Evolutionary conservation across 2,888 invertebrate genomes (phyloP).

Genomic region (Selenia dentaria): DNA sequence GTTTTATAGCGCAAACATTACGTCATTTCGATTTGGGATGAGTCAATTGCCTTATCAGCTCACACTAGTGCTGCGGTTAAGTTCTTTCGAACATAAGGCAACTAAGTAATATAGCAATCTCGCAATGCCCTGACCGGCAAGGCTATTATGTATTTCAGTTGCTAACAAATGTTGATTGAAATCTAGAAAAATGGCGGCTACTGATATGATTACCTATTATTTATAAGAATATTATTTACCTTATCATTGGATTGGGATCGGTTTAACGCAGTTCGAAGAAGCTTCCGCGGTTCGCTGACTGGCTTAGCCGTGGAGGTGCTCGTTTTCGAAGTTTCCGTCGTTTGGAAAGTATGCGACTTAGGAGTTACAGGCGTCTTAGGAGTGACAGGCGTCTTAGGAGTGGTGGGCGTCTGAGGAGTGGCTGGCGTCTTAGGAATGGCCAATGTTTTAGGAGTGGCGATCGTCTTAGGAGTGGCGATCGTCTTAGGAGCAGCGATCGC

Average conservation of each 20-base stretch:
- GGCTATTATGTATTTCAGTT: too few relatives aligned
- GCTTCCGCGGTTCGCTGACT: constrained; percentile 56
- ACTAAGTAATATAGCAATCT: too few relatives aligned
- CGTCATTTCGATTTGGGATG: constrained; percentile 16
- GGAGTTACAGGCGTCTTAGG: constrained; percentile 35
- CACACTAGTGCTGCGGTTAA: neutral
- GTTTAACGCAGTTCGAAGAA: constrained; percentile 46
- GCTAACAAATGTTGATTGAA: too few relatives aligned
- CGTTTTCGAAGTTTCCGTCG: constrained; percentile 60
- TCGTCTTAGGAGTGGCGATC: constrained; percentile 41
- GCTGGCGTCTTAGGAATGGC: constrained; percentile 40
- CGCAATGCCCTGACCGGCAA: too few relatives aligned
- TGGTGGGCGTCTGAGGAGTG: constrained; percentile 36
- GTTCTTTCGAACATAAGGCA: neutral
- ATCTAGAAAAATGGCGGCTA: too few relatives aligned
- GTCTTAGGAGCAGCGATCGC: constrained; percentile 39
- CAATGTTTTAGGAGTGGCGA: constrained; percentile 41
- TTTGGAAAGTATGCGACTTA: constrained; percentile 43
- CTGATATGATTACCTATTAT: constrained; percentile 3
- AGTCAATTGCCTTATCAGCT: constrained; percentile 11
- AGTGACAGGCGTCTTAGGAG: constrained; percentile 44
- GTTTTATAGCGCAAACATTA: constrained; percentile 17
- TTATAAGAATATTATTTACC: constrained; percentile 58
- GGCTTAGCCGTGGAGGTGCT: constrained; percentile 56
- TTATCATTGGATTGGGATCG: constrained; percentile 63